phyloP scores from a whole-genome alignment of 2,888 invertebrate species.

The Cephus runcator region DNA sequence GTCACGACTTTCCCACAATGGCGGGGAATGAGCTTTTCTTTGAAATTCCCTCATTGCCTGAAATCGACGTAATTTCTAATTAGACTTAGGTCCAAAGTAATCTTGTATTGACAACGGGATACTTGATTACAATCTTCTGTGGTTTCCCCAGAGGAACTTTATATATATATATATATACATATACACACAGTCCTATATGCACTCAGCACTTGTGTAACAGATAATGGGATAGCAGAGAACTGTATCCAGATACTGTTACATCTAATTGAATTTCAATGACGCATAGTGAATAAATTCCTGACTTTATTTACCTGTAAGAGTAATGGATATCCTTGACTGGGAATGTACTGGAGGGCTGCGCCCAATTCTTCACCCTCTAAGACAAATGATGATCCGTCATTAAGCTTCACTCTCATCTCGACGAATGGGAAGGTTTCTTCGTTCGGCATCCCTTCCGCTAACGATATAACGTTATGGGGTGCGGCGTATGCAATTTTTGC shows the following conservation, averaged over 20 bases:
- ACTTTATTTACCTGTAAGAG: constrained; percentile 47
- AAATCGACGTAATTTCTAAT: constrained; percentile 13
- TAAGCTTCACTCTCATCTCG: constrained; percentile 71
- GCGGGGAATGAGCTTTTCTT: constrained; percentile 73
- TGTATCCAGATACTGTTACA: not conserved
- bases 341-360: constrained; percentile 79
- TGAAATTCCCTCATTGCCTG: constrained; percentile 74
- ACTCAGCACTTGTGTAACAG: not conserved
- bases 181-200: not conserved
- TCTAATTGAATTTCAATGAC: not conserved
- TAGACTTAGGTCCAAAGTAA: not conserved
- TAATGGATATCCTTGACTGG: constrained; percentile 74
- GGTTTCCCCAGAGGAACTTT: no score
- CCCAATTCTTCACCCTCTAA: constrained; percentile 72
- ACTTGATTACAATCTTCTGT: not conserved
- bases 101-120: not conserved
- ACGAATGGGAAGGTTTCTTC: constrained; percentile 78
- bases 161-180: no score
- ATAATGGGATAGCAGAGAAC: not conserved
- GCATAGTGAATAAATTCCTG: not conserved
- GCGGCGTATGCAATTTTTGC: constrained; percentile 68
- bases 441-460: constrained; percentile 82
- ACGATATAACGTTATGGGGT: constrained; percentile 69
- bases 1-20: constrained; percentile 71
- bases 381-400: constrained; percentile 68